phyloP scores from a whole-genome alignment of 2,797 vertebrate species.

The Semotilus atromaculatus region DNA sequence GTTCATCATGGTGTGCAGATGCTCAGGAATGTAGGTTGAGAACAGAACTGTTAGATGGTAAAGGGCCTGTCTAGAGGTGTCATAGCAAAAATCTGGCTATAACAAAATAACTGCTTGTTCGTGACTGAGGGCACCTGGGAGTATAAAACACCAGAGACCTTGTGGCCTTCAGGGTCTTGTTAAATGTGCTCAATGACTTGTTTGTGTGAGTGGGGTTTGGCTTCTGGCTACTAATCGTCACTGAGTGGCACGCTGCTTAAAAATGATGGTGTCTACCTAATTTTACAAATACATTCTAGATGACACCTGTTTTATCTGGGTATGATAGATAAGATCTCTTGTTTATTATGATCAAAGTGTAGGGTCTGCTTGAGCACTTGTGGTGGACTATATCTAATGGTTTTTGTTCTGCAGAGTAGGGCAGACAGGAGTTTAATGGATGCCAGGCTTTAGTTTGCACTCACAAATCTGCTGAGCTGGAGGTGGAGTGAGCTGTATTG shows the following conservation, averaged over 20 bases:
- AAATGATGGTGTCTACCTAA: not conserved
- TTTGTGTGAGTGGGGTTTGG: constrained; percentile 22
- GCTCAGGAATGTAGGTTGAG: not conserved
- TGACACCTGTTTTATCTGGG: not conserved
- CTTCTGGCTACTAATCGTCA: not conserved
- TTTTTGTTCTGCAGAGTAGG: constrained; percentile 30
- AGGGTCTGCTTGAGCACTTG: not conserved
- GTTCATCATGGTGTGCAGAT: not conserved
- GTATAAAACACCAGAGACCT: constrained; percentile 15
- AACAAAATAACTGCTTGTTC: constrained; percentile 52
- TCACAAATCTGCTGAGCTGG: constrained; percentile 65
- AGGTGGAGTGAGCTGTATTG: constrained; percentile 60
- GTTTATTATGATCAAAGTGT: not conserved
- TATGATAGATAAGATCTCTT: not conserved
- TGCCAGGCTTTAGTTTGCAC: constrained; percentile 65
- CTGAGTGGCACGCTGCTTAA: not conserved
- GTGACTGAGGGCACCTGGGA: constrained; percentile 30
- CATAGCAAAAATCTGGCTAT: constrained; percentile 16
- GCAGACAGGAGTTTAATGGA: constrained; percentile 57
- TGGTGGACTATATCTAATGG: not conserved
- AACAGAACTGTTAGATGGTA: constrained; percentile 23
- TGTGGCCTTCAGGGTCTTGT: constrained; percentile 37
- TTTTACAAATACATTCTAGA: constrained; percentile 1
- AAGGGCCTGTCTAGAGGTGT: constrained; percentile 26
- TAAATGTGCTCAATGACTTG: constrained; percentile 28